These are phyloP conservation scores for Ciconia maguari DNA, from an alignment of 2,113 vertebrate genomes.

Conservation along the genomic window DNA sequence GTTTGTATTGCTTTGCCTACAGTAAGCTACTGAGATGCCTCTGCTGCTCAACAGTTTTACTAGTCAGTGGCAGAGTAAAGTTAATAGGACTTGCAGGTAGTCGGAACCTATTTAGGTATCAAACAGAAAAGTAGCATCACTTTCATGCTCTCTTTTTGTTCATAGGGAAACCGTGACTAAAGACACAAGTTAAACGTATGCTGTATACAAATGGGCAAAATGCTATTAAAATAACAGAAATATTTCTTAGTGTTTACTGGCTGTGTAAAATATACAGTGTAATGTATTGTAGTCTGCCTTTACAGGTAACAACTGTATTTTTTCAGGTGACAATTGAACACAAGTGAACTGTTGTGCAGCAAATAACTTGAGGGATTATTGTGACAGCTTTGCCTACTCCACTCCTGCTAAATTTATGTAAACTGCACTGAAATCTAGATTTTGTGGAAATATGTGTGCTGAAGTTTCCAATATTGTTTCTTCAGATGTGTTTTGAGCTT, in stretches of 20 bases:
- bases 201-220: background rate
- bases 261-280: accelerated
- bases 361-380: background rate
- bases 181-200: background rate
- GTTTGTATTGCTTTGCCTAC: background rate
- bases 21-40: background rate
- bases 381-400: background rate
- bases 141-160: background rate
- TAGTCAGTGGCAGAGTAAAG: background rate
- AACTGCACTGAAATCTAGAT: background rate
- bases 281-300: background rate
- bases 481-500: background rate
- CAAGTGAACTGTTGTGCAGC: background rate
- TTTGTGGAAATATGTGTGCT: background rate
- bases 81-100: background rate
- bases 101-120: background rate
- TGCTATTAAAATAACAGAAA: background rate
- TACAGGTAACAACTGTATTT: background rate
- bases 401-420: background rate
- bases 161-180: background rate
- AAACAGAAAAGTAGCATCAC: background rate
- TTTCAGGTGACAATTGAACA: background rate
- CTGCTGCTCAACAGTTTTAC: background rate
- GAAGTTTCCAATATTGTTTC: background rate
- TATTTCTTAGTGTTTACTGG: accelerated